Evolutionary conservation across 2,888 invertebrate genomes (phyloP), one percentile per base, ranked within the genome.

Genomic region (Latrodectus hesperus): DNA sequence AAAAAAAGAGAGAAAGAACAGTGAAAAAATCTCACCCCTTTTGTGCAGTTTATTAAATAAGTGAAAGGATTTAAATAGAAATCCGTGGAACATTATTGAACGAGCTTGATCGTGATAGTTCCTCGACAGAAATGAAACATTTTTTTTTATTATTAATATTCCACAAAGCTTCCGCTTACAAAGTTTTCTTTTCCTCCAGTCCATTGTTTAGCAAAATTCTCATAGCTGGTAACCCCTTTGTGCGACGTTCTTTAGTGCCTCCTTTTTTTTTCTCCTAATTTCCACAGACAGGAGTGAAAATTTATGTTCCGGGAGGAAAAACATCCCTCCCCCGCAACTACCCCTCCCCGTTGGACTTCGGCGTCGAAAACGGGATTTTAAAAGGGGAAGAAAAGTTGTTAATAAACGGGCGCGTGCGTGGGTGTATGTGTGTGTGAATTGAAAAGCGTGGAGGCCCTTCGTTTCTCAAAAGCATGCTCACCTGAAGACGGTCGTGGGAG

Each of bases 311-410:
- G 60, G 71, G 49, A 17, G 51, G 49, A 12, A 26, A 51, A 17
- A 16, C 38, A 14, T 22, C 51, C 51, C 14, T 12, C 22, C 14
- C 55, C 70, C n/a, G 14, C 71, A 9, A 11, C 12, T 10, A n/a
- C 9, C 60, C 8, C 6, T 11, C 60, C 14, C 60, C 38, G 1
- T 38, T 38, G 51, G 51, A 52, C 53, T 51, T 65, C 55, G n/a
- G 78, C 67, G 68, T 70, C 71, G 60, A 71, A 70, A 70, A 49
- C 38, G 70, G 71, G 79, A 71, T 71, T 83, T 83, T 76, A 83
- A 83, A 73, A 53, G 81, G 81, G 81, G 73, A 67, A 38, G 67
- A 73, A 73, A 81, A 81, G 81, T 81, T 81, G 81, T 81, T 81
- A 81, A 81, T 81, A 81, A 81, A 72, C 51, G 38, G 60, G n/a